Evolutionary conservation across 2,888 invertebrate species (phyloP).

Genomic region (Caenorhabditis imperialis): DNA sequence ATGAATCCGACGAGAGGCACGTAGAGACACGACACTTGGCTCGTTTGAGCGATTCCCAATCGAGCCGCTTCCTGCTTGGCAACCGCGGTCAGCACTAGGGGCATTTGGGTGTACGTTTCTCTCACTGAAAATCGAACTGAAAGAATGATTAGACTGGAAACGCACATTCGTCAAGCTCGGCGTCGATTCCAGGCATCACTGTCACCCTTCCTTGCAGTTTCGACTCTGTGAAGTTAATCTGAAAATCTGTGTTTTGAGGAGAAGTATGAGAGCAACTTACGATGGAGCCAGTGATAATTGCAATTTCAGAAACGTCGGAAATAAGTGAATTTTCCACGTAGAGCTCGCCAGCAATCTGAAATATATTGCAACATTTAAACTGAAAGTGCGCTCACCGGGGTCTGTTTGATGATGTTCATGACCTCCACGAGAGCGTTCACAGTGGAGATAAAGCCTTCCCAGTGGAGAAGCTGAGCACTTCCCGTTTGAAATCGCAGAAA

Average conservation of each 20-base stretch:
- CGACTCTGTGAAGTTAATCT: constrained; percentile 81
- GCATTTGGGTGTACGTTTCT: constrained; percentile 84
- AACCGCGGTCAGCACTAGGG: constrained; percentile 85
- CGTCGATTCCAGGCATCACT: constrained; percentile 86
- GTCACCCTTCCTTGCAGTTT: constrained; percentile 83
- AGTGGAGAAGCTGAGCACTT: constrained; percentile 37
- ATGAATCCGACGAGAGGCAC: constrained; percentile 85
- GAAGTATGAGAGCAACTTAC: constrained; percentile 10
- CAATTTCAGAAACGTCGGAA: constrained; percentile 39
- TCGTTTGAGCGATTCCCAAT: constrained; percentile 50
- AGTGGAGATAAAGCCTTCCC: constrained; percentile 50
- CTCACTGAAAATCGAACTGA: constrained; percentile 84
- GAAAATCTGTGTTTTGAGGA: constrained; percentile 41
- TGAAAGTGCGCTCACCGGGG: constrained; percentile 6
- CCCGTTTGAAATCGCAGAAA: constrained; percentile 46
- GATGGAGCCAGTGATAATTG: constrained; percentile 39
- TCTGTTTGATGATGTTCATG: constrained; percentile 19
- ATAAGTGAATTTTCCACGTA: constrained; percentile 13
- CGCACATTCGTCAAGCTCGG: constrained; percentile 84
- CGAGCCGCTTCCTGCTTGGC: constrained; percentile 83
- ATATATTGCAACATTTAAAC: neutral
- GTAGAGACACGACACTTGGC: constrained; percentile 79
- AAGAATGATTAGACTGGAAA: too few relatives aligned
- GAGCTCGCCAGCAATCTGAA: constrained; percentile 28
- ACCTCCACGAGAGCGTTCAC: constrained; percentile 34